Conservation (phyloP, 2,888 invertebrate genomes). For the Lathronympha strigana region DNA sequence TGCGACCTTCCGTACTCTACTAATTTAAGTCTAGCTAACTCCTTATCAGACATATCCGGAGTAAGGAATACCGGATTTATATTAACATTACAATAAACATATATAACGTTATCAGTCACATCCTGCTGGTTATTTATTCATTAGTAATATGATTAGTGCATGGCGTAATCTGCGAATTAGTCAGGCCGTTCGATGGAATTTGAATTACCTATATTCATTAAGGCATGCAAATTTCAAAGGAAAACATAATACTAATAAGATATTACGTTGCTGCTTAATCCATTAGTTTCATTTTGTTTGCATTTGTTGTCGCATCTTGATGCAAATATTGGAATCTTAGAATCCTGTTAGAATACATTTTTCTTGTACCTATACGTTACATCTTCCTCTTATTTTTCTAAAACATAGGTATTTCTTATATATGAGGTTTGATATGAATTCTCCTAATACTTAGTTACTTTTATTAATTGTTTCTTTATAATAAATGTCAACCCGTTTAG, state of each 20-base stretch:
- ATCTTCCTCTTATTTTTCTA: too few relatives aligned
- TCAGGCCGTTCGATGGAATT: slow-evolving; percentile 45
- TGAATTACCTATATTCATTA: slow-evolving; percentile 30
- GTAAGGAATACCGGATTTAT: slow-evolving; percentile 53
- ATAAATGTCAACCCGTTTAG: too few relatives aligned
- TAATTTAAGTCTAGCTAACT: slow-evolving; percentile 12
- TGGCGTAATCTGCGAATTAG: slow-evolving; percentile 48
- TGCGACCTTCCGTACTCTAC: not conserved
- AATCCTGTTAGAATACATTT: too few relatives aligned
- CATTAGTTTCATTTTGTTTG: not conserved
- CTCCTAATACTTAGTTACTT: too few relatives aligned
- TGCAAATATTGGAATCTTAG: not conserved
- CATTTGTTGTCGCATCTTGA: not conserved
- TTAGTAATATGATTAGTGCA: slow-evolving; percentile 60
- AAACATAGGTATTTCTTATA: too few relatives aligned
- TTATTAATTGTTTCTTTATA: too few relatives aligned
- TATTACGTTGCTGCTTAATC: not conserved
- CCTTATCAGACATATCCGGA: slow-evolving; percentile 57
- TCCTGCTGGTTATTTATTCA: slow-evolving; percentile 68
- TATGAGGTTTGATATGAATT: too few relatives aligned
- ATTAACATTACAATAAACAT: slow-evolving; percentile 50
- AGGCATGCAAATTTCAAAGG: slow-evolving; percentile 26
- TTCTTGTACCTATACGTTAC: too few relatives aligned
- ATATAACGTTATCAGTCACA: slow-evolving; percentile 59
- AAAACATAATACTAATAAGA: slow-evolving; percentile 14